Conservation (phyloP, 2,797 vertebrate genomes). For the Gadopsis marmoratus region DNA sequence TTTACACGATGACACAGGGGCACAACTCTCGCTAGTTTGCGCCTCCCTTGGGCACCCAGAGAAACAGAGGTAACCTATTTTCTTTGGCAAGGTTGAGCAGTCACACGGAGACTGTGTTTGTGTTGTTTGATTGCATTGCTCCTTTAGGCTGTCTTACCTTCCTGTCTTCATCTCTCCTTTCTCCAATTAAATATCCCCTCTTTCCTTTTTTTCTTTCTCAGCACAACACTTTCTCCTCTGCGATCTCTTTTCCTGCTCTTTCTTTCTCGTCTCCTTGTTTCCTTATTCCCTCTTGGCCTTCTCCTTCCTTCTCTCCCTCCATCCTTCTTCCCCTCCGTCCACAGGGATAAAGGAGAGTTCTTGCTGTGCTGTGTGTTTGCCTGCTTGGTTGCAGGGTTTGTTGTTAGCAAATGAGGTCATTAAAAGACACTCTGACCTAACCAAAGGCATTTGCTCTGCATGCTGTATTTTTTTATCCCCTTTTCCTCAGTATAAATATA, state of each 20-base stretch:
- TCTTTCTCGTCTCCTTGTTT: constrained; percentile 11
- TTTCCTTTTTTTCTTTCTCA: not conserved
- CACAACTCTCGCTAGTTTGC: constrained; percentile 62
- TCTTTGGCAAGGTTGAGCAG: constrained; percentile 84
- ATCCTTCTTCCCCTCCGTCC: constrained; percentile 27
- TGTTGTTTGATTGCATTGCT: constrained; percentile 65
- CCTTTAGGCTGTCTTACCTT: constrained; percentile 63
- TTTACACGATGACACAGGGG: constrained; percentile 74
- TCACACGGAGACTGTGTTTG: constrained; percentile 66
- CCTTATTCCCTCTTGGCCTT: constrained; percentile 5
- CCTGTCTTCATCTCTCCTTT: constrained; percentile 19
- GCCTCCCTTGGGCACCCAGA: constrained; percentile 64
- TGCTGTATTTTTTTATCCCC: constrained; percentile 45
- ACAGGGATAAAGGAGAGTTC: constrained; percentile 65
- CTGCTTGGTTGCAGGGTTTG: constrained; percentile 69
- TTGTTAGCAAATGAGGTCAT: constrained; percentile 81
- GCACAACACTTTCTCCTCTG: constrained; percentile 1
- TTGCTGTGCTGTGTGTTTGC: constrained; percentile 66
- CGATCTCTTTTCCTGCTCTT: not conserved
- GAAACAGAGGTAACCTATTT: constrained; percentile 83
- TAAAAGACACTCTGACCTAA: constrained; percentile 82
- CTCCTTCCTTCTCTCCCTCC: constrained; percentile 9
- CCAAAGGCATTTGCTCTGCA: constrained; percentile 79
- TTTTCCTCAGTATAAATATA: constrained; percentile 69
- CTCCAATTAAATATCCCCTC: constrained; percentile 10